Conservation (phyloP, 2,113 vertebrate species). For the Manacus vitellinus region DNA sequence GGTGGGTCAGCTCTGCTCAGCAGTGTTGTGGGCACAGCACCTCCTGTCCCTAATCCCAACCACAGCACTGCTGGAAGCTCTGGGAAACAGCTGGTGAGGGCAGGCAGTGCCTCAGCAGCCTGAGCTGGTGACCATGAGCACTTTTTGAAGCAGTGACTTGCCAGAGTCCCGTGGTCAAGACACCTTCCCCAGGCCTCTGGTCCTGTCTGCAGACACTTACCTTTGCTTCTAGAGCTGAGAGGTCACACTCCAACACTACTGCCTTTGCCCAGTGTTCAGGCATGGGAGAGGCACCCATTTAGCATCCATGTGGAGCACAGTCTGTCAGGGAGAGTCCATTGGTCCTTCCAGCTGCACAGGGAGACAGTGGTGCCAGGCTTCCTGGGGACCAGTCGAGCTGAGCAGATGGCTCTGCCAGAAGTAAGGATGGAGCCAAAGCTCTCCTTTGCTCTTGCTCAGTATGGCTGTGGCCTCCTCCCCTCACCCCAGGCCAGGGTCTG, state of each 20-base stretch:
- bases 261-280: background rate
- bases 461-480: background rate
- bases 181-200: background rate
- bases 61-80: rapidly evolving
- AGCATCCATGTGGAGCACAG: background rate
- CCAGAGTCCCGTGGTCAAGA: background rate
- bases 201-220: background rate
- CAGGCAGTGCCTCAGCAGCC: background rate
- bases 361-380: background rate
- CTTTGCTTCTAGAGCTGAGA: background rate
- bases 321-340: background rate
- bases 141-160: background rate
- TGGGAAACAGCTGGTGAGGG: rapidly evolving
- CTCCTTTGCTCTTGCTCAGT: background rate
- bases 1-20: background rate
- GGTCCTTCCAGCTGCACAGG: background rate
- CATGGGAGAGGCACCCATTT: background rate
- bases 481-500: background rate
- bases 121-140: background rate
- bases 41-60: rapidly evolving
- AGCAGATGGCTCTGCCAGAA: background rate
- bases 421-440: background rate
- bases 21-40: background rate
- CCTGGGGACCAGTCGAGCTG: rapidly evolving
- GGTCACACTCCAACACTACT: rapidly evolving